phyloP scores from a whole-genome alignment of 1,140 invertebrate species.

The Euschistus heros region DNA sequence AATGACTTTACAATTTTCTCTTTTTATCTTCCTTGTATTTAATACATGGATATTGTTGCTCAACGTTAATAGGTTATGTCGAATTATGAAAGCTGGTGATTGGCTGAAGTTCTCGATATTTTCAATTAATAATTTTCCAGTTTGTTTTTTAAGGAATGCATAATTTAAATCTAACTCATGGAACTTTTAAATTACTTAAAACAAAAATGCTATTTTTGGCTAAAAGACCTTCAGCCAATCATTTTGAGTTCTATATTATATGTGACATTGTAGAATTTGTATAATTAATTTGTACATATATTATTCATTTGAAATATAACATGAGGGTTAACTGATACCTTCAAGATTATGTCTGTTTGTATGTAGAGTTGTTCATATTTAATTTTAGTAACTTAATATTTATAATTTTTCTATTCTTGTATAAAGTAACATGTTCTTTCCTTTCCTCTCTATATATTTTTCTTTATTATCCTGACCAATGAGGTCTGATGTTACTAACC shows the following conservation, averaged over 20 bases:
- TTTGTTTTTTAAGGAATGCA: too few relatives aligned
- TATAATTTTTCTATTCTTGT: conserved; percentile 21
- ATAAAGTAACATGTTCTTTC: conserved; percentile 15
- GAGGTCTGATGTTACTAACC: conserved; percentile 17
- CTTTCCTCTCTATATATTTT: not conserved
- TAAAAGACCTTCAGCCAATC: not conserved
- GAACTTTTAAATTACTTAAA: too few relatives aligned
- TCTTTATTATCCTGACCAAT: not conserved
- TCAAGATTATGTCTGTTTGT: conserved; percentile 15
- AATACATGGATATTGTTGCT: conserved; percentile 20
- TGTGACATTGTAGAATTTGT: conserved; percentile 20
- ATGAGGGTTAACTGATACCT: not conserved
- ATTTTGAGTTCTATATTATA: conserved; percentile 9
- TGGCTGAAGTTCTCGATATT: not conserved
- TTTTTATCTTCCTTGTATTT: conserved; percentile 17
- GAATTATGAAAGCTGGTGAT: not conserved
- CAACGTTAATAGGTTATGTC: conserved; percentile 8
- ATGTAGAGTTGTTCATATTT: conserved; percentile 21
- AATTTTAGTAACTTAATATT: conserved; percentile 22
- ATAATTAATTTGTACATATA: conserved; percentile 21
- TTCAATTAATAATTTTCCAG: too few relatives aligned
- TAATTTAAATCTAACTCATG: too few relatives aligned
- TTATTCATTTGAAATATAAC: conserved; percentile 13
- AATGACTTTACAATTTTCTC: not conserved
- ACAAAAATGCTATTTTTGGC: too few relatives aligned